Evolutionary conservation across 1,140 invertebrate genomes (phyloP), one percentile per base, ranked within the genome.

Genomic region (Xylocopa sonorina): DNA sequence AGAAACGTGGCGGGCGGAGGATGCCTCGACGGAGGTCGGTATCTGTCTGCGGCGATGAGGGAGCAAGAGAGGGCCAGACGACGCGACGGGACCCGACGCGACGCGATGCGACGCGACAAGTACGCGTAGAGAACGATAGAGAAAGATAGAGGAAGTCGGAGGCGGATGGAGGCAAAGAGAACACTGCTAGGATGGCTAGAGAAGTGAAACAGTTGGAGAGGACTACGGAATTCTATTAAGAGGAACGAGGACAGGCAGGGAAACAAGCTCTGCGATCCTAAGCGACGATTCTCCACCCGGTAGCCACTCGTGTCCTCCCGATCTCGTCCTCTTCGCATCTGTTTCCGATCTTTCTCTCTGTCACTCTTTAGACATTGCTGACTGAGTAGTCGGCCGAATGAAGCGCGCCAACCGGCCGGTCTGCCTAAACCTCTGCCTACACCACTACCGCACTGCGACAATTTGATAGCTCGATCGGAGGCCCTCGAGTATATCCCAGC

Each of bases 391-490:
- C 71, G 82, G 74, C 74, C 55, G 51, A 72, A 21, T 50, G 63
- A 53, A 27, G 34, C 60, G 48, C 38, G 63, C 57, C 55, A 51
- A 55, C 48, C 48, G 74, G 29, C 78, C 43, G n/a, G 34, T 38
- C 80, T 78, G 81, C 80, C 87, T 87, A 86, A 82, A 88, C 66
- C 81, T 83, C 72, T 87, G 79, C 82, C 87, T 88, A 88, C 75
- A 85, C 73, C 78, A 75, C 87, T 88, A 89, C 88, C 89, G 89
- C 89, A 90, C 82, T 90, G 89, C 89, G 89, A 89, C 89, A 90
- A 89, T 90, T 88, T 88, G 87, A 89, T 89, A 84, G 86, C 83
- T 88, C 86, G 86, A 88, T 89, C 83, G 80, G 73, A 78, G 50
- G 71, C 69, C 57, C 80, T 64, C 78, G 38, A 73, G 63, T 58